Conservation (phyloP, 1,140 invertebrate genomes). For the Maconellicoccus hirsutus region DNA sequence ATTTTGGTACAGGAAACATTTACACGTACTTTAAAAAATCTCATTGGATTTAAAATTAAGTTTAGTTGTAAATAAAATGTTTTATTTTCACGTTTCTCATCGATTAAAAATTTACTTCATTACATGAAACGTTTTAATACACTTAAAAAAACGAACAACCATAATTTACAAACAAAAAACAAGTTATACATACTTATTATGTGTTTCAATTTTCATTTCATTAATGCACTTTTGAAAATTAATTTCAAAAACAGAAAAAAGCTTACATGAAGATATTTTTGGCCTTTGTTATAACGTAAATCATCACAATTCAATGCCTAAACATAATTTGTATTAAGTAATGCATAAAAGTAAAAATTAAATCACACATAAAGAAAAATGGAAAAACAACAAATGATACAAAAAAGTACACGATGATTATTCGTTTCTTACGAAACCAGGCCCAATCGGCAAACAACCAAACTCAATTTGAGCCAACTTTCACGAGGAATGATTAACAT, state of each 20-base stretch:
- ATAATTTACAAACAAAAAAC: not conserved
- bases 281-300: not conserved
- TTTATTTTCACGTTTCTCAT: not conserved
- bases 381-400: not conserved
- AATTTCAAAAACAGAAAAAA: conserved; percentile 11
- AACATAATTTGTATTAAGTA: conserved; percentile 12
- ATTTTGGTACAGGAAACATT: conserved; percentile 80
- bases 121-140: not conserved
- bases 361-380: conserved; percentile 1
- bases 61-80: not conserved
- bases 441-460: conserved; percentile 1
- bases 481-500: not conserved
- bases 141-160: not conserved
- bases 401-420: conserved; percentile 22
- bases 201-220: not conserved
- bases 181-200: not conserved
- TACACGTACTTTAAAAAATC: conserved; percentile 24
- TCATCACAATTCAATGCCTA: conserved; percentile 10
- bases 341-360: conserved; percentile 15
- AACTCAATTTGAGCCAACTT: not conserved
- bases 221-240: not conserved
- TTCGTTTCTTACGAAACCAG: not conserved
- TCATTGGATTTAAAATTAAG: not conserved
- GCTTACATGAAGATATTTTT: conserved; percentile 24
- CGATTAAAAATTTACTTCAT: not conserved